phyloP scores from a whole-genome alignment of 2,113 vertebrate genomes.

The Butorides virescens region DNA sequence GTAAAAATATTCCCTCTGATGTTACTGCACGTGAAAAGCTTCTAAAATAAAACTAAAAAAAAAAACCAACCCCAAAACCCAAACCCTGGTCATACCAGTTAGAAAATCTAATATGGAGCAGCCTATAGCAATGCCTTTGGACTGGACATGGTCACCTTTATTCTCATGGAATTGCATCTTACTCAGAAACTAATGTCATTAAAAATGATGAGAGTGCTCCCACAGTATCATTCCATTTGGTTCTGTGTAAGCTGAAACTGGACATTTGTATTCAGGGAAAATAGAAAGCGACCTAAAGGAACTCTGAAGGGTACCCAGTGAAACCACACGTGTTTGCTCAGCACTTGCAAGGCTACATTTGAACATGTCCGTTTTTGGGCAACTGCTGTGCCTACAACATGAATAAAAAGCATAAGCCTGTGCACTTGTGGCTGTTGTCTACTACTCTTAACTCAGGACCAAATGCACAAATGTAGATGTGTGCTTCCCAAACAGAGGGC shows the following conservation, averaged over 20 bases:
- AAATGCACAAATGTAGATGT: background rate
- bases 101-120: background rate
- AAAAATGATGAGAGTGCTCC: background rate
- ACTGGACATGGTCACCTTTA: background rate
- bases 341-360: background rate
- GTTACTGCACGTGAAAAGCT: background rate
- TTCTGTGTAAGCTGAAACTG: background rate
- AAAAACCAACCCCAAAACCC: background rate
- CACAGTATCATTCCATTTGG: background rate
- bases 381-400: background rate
- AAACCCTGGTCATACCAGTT: background rate
- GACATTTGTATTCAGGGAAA: background rate
- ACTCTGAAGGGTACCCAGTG: background rate
- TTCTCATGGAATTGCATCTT: background rate
- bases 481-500: background rate
- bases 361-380: background rate
- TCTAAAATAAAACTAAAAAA: background rate
- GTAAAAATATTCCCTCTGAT: background rate
- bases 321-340: background rate
- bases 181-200: background rate
- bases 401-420: background rate
- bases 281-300: background rate
- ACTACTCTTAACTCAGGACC: background rate
- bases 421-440: background rate
- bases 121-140: background rate